Percentiles rank a stretch among this genome's conserved stretches.
Evolutionary conservation across 1,140 invertebrate species (phyloP).

Genomic region (Pseudomyrmex dendroicus): DNA sequence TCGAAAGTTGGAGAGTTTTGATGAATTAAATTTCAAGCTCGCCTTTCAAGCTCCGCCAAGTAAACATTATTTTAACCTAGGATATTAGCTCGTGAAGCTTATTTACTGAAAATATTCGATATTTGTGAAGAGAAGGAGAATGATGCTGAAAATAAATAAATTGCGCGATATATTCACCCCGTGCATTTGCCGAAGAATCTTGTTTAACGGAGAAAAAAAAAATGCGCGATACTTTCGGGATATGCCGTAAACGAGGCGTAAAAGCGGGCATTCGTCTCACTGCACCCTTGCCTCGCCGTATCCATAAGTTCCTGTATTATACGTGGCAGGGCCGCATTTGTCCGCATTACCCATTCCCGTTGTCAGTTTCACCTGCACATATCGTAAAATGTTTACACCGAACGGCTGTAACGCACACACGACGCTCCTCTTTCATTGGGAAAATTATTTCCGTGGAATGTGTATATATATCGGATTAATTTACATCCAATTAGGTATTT

Average conservation of each 20-base stretch:
- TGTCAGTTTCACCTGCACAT: constrained; percentile 1
- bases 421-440: neutral
- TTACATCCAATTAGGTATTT: constrained; percentile 45
- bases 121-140: neutral
- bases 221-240: constrained; percentile 3
- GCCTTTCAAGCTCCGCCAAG: neutral
- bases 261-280: constrained; percentile 44
- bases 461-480: constrained; percentile 28
- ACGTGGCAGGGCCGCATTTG: constrained; percentile 40
- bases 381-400: constrained; percentile 17
- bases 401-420: neutral
- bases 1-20: constrained; percentile 39
- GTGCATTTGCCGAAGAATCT: neutral
- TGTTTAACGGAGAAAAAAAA: neutral
- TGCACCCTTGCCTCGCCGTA: neutral
- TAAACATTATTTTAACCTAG: neutral
- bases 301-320: constrained; percentile 50
- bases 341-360: constrained; percentile 32
- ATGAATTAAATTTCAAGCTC: constrained; percentile 22
- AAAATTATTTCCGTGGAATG: neutral
- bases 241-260: constrained; percentile 29
- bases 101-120: constrained; percentile 39
- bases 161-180: neutral
- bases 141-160: constrained; percentile 6
- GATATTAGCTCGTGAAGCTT: neutral